A percentile compares a stretch with the other conserved stretches of the same genome.
phyloP scores from a whole-genome alignment of 2,888 invertebrate species.

The Tetheella fluctuosa region DNA sequence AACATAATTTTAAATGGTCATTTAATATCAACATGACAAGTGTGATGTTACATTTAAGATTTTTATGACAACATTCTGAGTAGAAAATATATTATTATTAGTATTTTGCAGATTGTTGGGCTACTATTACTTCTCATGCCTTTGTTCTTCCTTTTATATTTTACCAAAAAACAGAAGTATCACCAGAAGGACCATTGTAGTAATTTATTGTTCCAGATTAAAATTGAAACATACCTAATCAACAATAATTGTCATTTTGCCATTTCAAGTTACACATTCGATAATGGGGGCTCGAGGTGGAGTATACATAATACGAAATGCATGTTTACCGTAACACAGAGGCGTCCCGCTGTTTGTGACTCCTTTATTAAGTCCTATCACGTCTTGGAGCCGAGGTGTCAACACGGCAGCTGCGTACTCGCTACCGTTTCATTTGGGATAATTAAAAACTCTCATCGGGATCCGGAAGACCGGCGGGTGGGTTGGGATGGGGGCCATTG shows the following conservation, averaged over 20 bases:
- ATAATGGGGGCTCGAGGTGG: constrained; percentile 12
- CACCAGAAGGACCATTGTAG: no score
- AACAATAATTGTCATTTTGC: not conserved
- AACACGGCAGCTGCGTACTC: constrained; percentile 50
- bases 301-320: constrained; percentile 15
- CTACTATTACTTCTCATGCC: no score
- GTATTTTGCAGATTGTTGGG: no score
- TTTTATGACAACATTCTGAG: no score
- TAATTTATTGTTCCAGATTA: not conserved
- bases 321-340: constrained; percentile 6
- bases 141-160: no score
- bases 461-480: constrained; percentile 41
- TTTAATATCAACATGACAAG: no score
- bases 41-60: no score
- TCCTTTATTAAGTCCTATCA: constrained; percentile 44
- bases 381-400: constrained; percentile 58
- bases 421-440: constrained; percentile 55
- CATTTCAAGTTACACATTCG: constrained; percentile 2
- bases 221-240: not conserved
- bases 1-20: no score
- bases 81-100: no score
- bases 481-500: constrained; percentile 23
- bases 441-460: constrained; percentile 79
- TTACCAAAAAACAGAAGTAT: no score
- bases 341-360: constrained; percentile 16